phyloP scores from a whole-genome alignment of 2,113 vertebrate species.

The Pogona vitticeps region DNA sequence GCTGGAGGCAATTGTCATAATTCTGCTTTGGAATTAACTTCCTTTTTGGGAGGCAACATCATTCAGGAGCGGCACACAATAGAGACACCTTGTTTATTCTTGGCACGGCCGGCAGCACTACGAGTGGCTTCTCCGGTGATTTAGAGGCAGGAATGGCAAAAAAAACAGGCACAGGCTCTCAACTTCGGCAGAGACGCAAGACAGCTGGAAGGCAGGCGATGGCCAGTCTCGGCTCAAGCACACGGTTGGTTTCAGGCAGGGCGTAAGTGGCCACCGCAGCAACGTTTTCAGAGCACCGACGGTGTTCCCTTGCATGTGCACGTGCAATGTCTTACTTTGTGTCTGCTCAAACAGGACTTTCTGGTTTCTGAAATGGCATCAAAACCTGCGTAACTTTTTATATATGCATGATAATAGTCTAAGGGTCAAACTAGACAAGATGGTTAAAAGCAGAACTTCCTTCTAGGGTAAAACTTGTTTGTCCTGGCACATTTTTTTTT shows the following conservation, averaged over 20 bases:
- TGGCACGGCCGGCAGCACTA: background rate
- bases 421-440: background rate
- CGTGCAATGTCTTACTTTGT: background rate
- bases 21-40: constrained; percentile 25
- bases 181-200: background rate
- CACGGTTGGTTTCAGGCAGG: no score
- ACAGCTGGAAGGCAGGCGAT: background rate
- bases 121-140: background rate
- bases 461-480: no score
- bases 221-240: no score
- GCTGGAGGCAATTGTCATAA: constrained; percentile 29
- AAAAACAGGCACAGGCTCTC: no score
- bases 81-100: background rate
- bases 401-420: background rate
- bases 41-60: constrained; percentile 12
- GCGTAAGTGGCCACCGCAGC: background rate
- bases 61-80: constrained; percentile 21
- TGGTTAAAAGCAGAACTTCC: no score
- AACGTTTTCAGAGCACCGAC: background rate
- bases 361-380: background rate
- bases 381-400: background rate
- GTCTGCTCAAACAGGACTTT: background rate
- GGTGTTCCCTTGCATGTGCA: no score
- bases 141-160: background rate
- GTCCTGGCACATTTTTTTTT: no score